Conservation (phyloP, 2,797 vertebrate species). For the Eulemur albifrons region DNA sequence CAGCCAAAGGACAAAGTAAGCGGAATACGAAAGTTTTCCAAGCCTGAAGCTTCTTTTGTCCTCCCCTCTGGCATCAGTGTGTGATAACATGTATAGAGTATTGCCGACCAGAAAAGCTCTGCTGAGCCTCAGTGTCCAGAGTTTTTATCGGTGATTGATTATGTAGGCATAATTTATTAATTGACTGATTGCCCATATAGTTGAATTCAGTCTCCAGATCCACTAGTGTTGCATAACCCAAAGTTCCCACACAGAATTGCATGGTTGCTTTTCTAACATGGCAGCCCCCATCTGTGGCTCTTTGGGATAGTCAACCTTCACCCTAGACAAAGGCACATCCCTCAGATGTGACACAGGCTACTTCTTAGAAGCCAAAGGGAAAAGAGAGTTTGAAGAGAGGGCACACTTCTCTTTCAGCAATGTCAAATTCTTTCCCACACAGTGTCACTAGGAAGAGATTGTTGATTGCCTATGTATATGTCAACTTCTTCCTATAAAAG, state of each 20-base stretch:
- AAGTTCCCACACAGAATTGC: not conserved
- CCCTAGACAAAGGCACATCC: not conserved
- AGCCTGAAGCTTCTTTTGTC: not conserved
- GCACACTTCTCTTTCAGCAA: not conserved
- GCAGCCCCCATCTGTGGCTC: no score
- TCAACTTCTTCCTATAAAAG: not conserved
- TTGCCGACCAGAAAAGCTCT: not conserved
- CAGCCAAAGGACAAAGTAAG: not conserved
- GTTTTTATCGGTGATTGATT: not conserved
- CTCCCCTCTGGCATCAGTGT: not conserved
- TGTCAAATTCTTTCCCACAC: not conserved
- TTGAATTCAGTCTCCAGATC: not conserved
- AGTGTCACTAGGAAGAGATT: not conserved
- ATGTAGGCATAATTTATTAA: not conserved
- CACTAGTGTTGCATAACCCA: not conserved
- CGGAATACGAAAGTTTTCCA: not conserved
- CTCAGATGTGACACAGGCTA: not conserved
- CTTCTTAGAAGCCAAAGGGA: not conserved
- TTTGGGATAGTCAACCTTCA: not conserved
- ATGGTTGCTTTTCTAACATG: not conserved
- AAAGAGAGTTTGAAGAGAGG: not conserved
- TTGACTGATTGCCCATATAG: not conserved
- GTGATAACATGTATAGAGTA: not conserved
- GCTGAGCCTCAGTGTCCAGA: not conserved
- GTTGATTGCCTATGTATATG: not conserved